A percentile compares a stretch with the other conserved stretches of the same genome.
These are phyloP conservation scores for Pentamera pediparva DNA, from an alignment of 53 echinoderm and acorn worm species.

Conservation along the genomic window DNA sequence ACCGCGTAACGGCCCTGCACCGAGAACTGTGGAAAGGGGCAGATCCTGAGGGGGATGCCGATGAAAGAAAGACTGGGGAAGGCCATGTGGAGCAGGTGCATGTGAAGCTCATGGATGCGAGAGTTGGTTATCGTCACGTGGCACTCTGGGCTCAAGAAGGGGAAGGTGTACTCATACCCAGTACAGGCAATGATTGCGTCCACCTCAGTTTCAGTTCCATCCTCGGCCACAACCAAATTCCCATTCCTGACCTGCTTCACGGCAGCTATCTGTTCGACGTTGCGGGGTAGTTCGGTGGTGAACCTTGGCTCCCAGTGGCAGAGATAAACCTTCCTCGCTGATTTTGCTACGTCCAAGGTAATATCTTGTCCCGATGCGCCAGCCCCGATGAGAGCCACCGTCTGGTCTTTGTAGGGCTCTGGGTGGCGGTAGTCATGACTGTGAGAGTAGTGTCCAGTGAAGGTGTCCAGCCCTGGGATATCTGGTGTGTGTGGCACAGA, in stretches of 20 bases:
- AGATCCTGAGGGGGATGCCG: conserved; percentile 52
- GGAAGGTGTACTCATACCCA: conserved; percentile 67
- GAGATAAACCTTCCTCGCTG: conserved; percentile 49
- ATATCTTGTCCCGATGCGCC: conserved; percentile 72
- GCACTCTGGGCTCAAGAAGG: conserved; percentile 71
- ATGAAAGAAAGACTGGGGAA: conserved; percentile 67
- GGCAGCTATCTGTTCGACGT: conserved; percentile 48
- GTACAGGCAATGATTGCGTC: conserved; percentile 78
- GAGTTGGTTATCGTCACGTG: conserved; percentile 41
- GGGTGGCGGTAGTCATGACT: conserved; percentile 84
- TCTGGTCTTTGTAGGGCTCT: conserved; percentile 47
- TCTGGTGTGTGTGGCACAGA: conserved; percentile 56
- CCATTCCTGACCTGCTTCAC: conserved; percentile 32
- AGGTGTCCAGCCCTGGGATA: conserved; percentile 62
- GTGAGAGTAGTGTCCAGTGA: conserved; percentile 62
- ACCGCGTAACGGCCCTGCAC: conserved; percentile 54
- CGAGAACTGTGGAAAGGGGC: conserved; percentile 65
- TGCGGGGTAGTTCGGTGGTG: conserved; percentile 41
- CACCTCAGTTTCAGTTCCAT: conserved; percentile 39
- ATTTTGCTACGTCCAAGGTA: conserved; percentile 40
- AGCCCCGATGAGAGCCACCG: conserved; percentile 65
- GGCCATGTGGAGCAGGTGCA: conserved; percentile 62
- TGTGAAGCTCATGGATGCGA: conserved; percentile 67
- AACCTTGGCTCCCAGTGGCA: conserved; percentile 53
- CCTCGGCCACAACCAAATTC: conserved; percentile 35